These are phyloP conservation scores for Numenius phaeopus DNA, from an alignment of 2,797 vertebrate species.

Conservation along the genomic window DNA sequence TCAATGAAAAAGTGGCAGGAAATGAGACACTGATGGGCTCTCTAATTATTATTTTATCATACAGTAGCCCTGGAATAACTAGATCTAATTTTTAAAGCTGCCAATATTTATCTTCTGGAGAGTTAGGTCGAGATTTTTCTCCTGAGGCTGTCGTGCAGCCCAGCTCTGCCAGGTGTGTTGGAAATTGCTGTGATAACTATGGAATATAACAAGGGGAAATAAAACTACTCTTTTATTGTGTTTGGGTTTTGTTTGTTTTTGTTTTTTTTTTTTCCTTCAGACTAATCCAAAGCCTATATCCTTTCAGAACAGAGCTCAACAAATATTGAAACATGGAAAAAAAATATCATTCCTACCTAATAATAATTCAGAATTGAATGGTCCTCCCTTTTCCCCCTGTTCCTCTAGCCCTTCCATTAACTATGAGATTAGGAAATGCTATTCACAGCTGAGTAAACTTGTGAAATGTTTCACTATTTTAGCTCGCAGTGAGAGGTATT, in stretches of 20 bases:
- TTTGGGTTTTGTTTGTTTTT: not conserved
- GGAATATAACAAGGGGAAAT: constrained; percentile 31
- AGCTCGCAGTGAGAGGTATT: not conserved
- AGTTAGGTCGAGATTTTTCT: constrained; percentile 16
- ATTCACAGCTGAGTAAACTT: not conserved
- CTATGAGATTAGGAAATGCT: not conserved
- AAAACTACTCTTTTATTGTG: not conserved
- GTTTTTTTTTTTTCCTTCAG: not conserved
- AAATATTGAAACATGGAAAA: constrained; percentile 4
- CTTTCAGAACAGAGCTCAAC: constrained; percentile 35
- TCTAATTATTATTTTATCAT: not conserved
- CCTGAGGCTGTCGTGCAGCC: not conserved
- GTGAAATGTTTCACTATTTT: not conserved
- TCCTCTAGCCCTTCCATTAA: not conserved
- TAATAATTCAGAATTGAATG: not conserved
- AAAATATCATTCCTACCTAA: not conserved
- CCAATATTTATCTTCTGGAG: not conserved
- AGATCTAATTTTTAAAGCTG: not conserved
- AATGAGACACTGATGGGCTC: not conserved
- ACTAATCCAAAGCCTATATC: constrained; percentile 17
- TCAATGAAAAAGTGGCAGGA: not conserved
- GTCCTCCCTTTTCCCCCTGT: not conserved
- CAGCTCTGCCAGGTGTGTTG: not conserved
- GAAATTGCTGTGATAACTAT: constrained; percentile 25
- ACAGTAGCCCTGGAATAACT: not conserved